Evolutionary conservation across 1,140 invertebrate genomes (phyloP).

Genomic region (Pomacea maculata): DNA sequence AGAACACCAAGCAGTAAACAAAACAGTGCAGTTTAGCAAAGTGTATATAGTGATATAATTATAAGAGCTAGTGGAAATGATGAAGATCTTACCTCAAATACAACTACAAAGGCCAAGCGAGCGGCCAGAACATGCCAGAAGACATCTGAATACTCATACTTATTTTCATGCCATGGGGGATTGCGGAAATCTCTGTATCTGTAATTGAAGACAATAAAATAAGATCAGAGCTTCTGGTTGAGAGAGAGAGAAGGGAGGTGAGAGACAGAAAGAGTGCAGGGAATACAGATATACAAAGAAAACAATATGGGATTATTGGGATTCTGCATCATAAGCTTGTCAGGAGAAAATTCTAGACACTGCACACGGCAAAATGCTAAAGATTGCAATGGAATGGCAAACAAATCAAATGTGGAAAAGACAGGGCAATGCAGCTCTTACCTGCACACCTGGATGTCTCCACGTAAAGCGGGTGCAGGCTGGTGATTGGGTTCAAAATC

Average conservation of each 20-base stretch:
- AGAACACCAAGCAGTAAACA: too few species aligned
- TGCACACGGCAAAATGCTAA: too few species aligned
- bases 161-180: conserved; percentile 74
- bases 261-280: too few species aligned
- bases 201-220: conserved; percentile 65
- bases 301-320: too few species aligned
- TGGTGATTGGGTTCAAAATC: conserved; percentile 74
- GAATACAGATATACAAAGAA: too few species aligned
- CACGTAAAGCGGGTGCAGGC: conserved; percentile 60
- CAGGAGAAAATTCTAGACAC: too few species aligned
- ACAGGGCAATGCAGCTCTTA: conserved; percentile 14
- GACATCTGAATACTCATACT: conserved; percentile 83
- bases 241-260: too few species aligned
- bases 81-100: conserved; percentile 83
- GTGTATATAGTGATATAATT: too few species aligned
- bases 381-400: not conserved
- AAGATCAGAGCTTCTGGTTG: not conserved
- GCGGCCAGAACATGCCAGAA: conserved; percentile 97
- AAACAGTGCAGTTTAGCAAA: too few species aligned
- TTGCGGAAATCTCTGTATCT: conserved; percentile 92
- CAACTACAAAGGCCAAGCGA: conserved; percentile 88
- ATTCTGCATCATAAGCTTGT: too few species aligned
- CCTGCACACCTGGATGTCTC: conserved; percentile 73
- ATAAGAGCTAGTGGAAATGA: too few species aligned
- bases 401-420: not conserved